These are phyloP conservation scores for Nymphalis c-album DNA, from an alignment of 2,888 invertebrate species.

Conservation along the genomic window DNA sequence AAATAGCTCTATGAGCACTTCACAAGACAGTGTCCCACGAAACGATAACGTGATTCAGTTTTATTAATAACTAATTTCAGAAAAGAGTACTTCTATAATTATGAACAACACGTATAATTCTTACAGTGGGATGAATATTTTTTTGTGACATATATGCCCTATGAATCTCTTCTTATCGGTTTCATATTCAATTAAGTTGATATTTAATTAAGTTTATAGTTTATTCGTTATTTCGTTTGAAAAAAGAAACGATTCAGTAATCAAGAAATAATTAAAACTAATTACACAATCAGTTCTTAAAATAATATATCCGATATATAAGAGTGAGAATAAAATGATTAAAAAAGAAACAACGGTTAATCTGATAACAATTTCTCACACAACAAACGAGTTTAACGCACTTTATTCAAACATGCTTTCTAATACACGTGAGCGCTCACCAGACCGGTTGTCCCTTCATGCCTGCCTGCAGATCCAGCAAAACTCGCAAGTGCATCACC, in stretches of 20 bases:
- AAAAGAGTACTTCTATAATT: background rate
- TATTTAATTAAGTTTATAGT: too few relatives aligned
- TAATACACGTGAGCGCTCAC: slow-evolving; percentile 54
- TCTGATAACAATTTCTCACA: slow-evolving; percentile 14
- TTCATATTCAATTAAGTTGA: too few relatives aligned
- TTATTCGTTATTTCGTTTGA: too few relatives aligned
- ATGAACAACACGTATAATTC: background rate
- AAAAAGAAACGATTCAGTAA: too few relatives aligned
- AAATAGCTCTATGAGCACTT: background rate
- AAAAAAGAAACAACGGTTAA: slow-evolving; percentile 1
- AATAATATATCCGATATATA: background rate
- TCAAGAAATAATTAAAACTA: too few relatives aligned
- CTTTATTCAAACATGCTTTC: slow-evolving; percentile 47
- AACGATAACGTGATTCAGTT: slow-evolving; percentile 1
- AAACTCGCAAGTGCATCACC: slow-evolving; percentile 67
- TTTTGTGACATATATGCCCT: too few relatives aligned
- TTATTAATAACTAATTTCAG: background rate
- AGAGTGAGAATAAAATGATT: background rate
- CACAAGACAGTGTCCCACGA: background rate
- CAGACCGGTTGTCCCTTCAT: slow-evolving; percentile 81
- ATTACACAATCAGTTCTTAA: background rate
- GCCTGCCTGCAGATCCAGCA: slow-evolving; percentile 54
- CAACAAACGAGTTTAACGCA: slow-evolving; percentile 15
- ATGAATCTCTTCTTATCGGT: too few relatives aligned
- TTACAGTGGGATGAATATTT: background rate